Evolutionary conservation across 2,888 invertebrate species (phyloP).

Genomic region (Acronicta leporina): DNA sequence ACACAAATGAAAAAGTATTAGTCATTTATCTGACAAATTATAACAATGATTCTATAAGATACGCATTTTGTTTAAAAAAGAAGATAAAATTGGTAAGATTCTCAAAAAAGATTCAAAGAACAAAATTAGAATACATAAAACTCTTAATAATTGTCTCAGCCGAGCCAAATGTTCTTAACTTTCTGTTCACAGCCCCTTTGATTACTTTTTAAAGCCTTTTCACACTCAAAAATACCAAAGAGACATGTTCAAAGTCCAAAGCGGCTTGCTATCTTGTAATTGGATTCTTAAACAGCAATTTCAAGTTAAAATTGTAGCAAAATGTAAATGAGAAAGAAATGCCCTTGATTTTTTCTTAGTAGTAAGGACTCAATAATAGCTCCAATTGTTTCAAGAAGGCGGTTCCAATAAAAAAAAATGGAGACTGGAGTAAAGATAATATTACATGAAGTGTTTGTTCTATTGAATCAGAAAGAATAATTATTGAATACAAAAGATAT

Average conservation of each 20-base stretch:
- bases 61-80: slow-evolving; percentile 22
- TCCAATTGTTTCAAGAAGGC: slow-evolving; percentile 63
- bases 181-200: slow-evolving; percentile 76
- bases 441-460: not conserved
- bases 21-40: too few species aligned
- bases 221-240: slow-evolving; percentile 75
- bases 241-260: slow-evolving; percentile 74
- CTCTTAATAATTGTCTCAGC: slow-evolving; percentile 75
- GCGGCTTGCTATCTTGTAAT: slow-evolving; percentile 78
- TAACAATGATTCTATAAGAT: slow-evolving; percentile 1
- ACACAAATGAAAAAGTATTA: too few species aligned
- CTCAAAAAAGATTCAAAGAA: slow-evolving; percentile 68
- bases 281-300: slow-evolving; percentile 77
- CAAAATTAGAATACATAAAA: slow-evolving; percentile 81
- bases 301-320: slow-evolving; percentile 66
- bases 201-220: slow-evolving; percentile 85
- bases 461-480: not conserved
- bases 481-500: too few species aligned
- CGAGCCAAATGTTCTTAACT: slow-evolving; percentile 79
- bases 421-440: not conserved
- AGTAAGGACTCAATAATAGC: slow-evolving; percentile 51
- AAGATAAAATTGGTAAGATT: slow-evolving; percentile 53
- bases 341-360: slow-evolving; percentile 52
- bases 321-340: slow-evolving; percentile 71
- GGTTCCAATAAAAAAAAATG: slow-evolving; percentile 22